These are phyloP conservation scores for Epinotia ramella DNA, from an alignment of 2,888 invertebrate genomes.

Conservation along the genomic window DNA sequence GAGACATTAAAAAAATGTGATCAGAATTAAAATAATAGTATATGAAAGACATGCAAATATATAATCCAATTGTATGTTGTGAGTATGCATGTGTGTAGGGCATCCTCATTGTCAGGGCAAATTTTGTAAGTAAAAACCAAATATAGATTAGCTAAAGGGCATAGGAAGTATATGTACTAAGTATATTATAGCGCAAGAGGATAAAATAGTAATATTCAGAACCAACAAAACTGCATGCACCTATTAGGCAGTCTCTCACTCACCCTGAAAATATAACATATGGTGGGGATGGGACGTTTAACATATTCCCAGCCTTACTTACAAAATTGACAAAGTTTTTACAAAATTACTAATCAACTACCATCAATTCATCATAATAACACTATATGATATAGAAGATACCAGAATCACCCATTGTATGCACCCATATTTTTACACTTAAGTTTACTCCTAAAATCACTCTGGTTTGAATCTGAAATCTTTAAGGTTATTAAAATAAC, in stretches of 20 bases:
- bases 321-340: background rate
- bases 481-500: too few relatives aligned
- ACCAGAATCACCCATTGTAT: too few relatives aligned
- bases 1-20: background rate
- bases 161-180: too few relatives aligned
- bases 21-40: background rate
- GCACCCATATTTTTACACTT: too few relatives aligned
- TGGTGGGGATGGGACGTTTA: background rate
- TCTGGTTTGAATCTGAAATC: too few relatives aligned
- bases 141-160: background rate
- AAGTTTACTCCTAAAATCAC: too few relatives aligned
- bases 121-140: constrained; percentile 1
- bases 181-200: too few relatives aligned
- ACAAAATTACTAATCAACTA: too few relatives aligned
- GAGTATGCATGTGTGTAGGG: background rate
- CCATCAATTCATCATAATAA: too few relatives aligned
- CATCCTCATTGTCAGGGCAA: background rate
- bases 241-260: background rate
- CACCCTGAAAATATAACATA: background rate
- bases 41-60: constrained; percentile 1
- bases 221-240: background rate
- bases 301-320: constrained; percentile 1
- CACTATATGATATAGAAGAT: too few relatives aligned
- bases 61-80: constrained; percentile 1
- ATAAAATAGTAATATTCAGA: background rate